Percentiles rank a stretch among this genome's conserved stretches.
These are phyloP conservation scores for Scaptodrosophila latifasciaeformis DNA, from an alignment of 2,888 invertebrate genomes.

Conservation along the genomic window DNA sequence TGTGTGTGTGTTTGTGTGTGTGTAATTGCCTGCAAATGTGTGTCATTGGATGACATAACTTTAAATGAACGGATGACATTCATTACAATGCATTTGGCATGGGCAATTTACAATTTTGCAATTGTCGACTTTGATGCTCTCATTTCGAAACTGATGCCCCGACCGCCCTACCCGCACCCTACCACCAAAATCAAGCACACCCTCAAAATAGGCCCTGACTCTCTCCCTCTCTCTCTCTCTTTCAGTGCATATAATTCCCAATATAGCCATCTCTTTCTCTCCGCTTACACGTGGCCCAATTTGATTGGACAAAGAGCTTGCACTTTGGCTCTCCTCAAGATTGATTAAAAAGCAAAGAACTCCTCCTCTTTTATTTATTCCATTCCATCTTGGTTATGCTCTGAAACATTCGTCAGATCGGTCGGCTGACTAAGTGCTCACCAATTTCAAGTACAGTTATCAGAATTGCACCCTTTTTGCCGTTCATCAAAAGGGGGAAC, in stretches of 20 bases:
- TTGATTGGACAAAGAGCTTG: background rate
- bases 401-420: background rate
- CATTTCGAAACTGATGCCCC: slow-evolving; percentile 2
- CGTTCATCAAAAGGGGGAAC: background rate
- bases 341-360: background rate
- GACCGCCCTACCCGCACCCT: too few relatives aligned
- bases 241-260: background rate
- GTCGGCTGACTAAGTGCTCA: too few relatives aligned
- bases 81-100: slow-evolving; percentile 58
- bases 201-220: background rate
- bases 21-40: slow-evolving; percentile 23
- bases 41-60: slow-evolving; percentile 59
- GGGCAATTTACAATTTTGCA: slow-evolving; percentile 32
- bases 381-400: background rate
- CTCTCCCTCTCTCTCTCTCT: background rate
- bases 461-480: background rate
- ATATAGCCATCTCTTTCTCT: background rate
- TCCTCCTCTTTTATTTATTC: background rate
- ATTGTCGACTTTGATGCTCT: background rate
- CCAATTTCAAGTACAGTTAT: background rate
- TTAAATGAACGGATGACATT: slow-evolving; percentile 70
- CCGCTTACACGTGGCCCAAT: background rate
- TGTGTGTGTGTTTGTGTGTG: slow-evolving; percentile 24
- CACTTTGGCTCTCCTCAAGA: too few relatives aligned
- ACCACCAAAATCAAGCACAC: too few relatives aligned